Percentiles rank a stretch among this genome's conserved stretches.
These are phyloP conservation scores for Acestrorhynchus altus DNA, from an alignment of 2,797 vertebrate species.

Conservation along the genomic window DNA sequence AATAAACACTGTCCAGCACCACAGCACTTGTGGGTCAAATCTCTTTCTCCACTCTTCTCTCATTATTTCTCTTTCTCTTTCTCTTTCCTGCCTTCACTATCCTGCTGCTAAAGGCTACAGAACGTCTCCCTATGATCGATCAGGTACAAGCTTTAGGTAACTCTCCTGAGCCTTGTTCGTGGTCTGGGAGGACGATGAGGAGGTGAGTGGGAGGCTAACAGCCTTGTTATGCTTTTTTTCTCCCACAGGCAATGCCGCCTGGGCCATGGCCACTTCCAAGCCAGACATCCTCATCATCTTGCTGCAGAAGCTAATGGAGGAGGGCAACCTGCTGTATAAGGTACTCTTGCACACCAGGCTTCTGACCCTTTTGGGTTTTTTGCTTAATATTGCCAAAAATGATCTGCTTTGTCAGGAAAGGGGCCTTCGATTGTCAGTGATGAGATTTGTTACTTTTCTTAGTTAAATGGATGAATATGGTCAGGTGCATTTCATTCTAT, in stretches of 20 bases:
- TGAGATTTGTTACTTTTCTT: too few relatives aligned
- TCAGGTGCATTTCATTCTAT: too few relatives aligned
- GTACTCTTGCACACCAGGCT: slow-evolving; percentile 65
- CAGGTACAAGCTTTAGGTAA: slow-evolving; percentile 78
- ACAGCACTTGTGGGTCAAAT: not conserved
- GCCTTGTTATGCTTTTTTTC: slow-evolving; percentile 4
- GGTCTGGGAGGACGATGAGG: slow-evolving; percentile 29
- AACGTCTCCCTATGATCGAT: slow-evolving; percentile 82
- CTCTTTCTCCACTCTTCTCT: slow-evolving; percentile 51
- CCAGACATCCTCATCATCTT: slow-evolving; percentile 97
- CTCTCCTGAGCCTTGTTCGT: slow-evolving; percentile 52
- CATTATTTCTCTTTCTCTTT: slow-evolving; percentile 50
- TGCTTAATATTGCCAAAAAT: too few relatives aligned
- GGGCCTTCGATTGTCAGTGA: too few relatives aligned
- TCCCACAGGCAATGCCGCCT: slow-evolving; percentile 92
- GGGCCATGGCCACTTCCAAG: slow-evolving; percentile 99
- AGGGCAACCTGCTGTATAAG: slow-evolving; percentile 96
- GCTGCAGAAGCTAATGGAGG: slow-evolving; percentile 98
- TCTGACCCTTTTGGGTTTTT: not conserved
- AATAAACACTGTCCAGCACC: not conserved
- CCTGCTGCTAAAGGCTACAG: slow-evolving; percentile 78
- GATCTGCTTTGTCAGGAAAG: too few relatives aligned
- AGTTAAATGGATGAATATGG: too few relatives aligned
- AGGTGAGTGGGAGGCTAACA: not conserved
- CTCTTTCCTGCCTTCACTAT: slow-evolving; percentile 56